These are phyloP conservation scores for Crambe crambe DNA, from an alignment of 37 sponge, comb jelly and placozoan species.

Conservation along the genomic window DNA sequence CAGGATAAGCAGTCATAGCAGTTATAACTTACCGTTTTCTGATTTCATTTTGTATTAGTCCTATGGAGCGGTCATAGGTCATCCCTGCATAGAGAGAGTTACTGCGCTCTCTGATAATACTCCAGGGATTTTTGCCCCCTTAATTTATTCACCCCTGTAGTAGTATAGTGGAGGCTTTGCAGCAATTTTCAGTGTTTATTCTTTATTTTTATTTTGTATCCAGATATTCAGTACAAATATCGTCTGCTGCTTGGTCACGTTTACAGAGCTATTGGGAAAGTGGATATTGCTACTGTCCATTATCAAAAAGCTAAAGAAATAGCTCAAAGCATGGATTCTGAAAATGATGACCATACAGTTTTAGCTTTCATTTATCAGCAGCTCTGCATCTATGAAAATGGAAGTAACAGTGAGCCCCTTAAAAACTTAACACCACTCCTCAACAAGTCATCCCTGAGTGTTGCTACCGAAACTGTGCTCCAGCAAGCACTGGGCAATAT, in stretches of 20 bases:
- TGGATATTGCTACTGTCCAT: neutral
- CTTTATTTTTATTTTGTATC: neutral
- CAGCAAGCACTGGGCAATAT: slow-evolving; percentile 50
- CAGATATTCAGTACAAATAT: slow-evolving; percentile 6
- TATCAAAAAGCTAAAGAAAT: slow-evolving; percentile 25
- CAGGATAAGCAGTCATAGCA: too few species aligned
- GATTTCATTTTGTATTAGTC: too few species aligned
- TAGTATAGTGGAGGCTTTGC: slow-evolving; percentile 2
- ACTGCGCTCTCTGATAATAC: too few species aligned
- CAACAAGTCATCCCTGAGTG: neutral
- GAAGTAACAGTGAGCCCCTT: slow-evolving; percentile 36
- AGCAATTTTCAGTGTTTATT: neutral
- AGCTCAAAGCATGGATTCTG: neutral
- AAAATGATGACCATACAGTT: neutral
- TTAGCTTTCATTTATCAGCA: slow-evolving; percentile 51
- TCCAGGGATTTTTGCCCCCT: too few species aligned
- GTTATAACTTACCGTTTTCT: too few species aligned
- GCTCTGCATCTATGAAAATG: slow-evolving; percentile 22
- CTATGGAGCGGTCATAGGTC: too few species aligned
- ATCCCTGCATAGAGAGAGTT: too few species aligned
- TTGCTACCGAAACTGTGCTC: neutral
- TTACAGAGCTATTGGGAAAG: slow-evolving; percentile 9
- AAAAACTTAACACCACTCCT: slow-evolving; percentile 13
- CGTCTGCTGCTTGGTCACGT: slow-evolving; percentile 32
- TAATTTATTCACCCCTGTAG: neutral